These are phyloP conservation scores for Xanthia togata DNA, from an alignment of 2,888 invertebrate species.

Conservation along the genomic window DNA sequence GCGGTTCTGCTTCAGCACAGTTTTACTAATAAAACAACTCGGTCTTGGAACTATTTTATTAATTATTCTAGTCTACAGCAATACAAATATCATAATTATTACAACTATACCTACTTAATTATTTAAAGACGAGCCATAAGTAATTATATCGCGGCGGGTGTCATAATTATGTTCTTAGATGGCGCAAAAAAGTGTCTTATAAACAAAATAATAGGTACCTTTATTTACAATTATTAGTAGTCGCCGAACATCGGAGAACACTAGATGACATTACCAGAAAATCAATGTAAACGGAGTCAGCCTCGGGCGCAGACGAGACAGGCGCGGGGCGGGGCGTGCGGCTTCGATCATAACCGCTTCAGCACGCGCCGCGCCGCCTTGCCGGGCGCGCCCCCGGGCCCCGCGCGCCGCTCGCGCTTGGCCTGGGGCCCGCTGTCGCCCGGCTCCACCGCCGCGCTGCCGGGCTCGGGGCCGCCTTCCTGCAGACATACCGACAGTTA, in stretches of 20 bases:
- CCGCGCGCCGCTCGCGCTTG: slow-evolving; percentile 92
- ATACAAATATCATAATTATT: slow-evolving; percentile 63
- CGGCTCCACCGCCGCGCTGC: slow-evolving; percentile 81
- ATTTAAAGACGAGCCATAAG: slow-evolving; percentile 32
- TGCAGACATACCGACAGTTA: not conserved
- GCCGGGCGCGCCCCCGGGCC: not conserved
- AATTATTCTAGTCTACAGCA: slow-evolving; percentile 52
- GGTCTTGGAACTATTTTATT: slow-evolving; percentile 45
- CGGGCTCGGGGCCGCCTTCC: slow-evolving; percentile 84
- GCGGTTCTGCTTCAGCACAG: not conserved
- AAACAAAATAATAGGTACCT: slow-evolving; percentile 32
- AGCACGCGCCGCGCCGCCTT: slow-evolving; percentile 57
- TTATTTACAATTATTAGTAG: slow-evolving; percentile 46
- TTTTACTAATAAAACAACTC: slow-evolving; percentile 22
- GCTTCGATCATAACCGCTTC: slow-evolving; percentile 58
- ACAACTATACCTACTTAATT: slow-evolving; percentile 56
- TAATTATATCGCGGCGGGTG: slow-evolving; percentile 29
- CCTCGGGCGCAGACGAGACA: not conserved
- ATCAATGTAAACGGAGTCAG: slow-evolving; percentile 21
- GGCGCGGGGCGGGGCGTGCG: not conserved
- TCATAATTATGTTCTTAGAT: slow-evolving; percentile 15
- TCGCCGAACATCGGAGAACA: slow-evolving; percentile 18
- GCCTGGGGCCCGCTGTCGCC: slow-evolving; percentile 91
- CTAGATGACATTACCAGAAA: slow-evolving; percentile 19
- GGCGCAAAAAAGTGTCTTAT: slow-evolving; percentile 28